A percentile compares a stretch with the other conserved stretches of the same genome.
These are phyloP conservation scores for Melanitta fusca DNA, from an alignment of 2,797 vertebrate species.

Conservation along the genomic window DNA sequence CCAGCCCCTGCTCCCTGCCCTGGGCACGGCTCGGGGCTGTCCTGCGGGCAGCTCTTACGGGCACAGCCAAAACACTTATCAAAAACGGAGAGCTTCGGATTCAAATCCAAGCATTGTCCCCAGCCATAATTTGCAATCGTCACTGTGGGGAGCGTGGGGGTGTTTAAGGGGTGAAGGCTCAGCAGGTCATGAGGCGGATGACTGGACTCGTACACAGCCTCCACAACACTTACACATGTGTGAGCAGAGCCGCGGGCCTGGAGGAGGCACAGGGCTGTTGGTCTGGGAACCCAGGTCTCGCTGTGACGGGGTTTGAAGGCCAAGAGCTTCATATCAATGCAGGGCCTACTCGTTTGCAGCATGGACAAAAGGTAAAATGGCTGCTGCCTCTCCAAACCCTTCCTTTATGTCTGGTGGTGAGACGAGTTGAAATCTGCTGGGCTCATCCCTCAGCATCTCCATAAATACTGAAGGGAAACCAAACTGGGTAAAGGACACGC, in stretches of 20 bases:
- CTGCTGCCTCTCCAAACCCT: neutral
- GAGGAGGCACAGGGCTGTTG: neutral
- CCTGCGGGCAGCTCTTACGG: neutral
- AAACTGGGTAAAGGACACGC: neutral
- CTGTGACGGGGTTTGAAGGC: neutral
- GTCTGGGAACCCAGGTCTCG: neutral
- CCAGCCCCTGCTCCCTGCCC: neutral
- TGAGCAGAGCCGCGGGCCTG: neutral
- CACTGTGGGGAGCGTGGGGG: neutral
- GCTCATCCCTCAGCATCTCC: neutral
- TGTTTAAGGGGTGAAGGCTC: neutral
- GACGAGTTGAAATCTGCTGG: neutral
- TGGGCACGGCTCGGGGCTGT: neutral
- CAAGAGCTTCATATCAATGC: neutral
- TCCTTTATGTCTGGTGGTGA: neutral
- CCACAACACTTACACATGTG: neutral
- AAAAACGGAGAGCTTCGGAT: neutral
- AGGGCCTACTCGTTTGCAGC: neutral
- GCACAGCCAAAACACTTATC: neutral
- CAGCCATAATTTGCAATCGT: neutral
- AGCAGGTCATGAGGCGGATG: neutral
- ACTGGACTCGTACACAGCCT: neutral
- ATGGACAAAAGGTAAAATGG: neutral
- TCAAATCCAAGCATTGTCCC: neutral
- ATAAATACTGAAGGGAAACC: neutral